Evolutionary conservation across 2,113 vertebrate genomes (phyloP), one percentile per base, ranked within the genome.

Genomic region (Scopus umbretta): DNA sequence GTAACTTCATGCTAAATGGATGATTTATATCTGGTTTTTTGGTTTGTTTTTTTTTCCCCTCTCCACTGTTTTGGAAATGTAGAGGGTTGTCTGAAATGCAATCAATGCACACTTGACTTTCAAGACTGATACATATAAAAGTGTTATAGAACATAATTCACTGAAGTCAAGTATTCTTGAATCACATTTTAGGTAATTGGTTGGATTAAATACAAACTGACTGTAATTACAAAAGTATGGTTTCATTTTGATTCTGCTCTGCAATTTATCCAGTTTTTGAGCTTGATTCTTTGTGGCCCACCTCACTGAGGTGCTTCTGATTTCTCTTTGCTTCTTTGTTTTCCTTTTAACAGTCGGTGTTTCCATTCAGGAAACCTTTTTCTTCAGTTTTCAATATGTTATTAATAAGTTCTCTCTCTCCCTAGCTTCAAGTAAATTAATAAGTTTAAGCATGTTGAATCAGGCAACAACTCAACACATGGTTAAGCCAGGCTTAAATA

Each of bases 51-150:
- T 75, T 78, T 80, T 61, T 8, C 5, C 18, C 52, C 43, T 84
- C 80, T 56, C 65, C 43, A 59, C 27, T 34, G 4, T 91, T 93
- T 83, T 70, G 87, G 94, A 96, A 85, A 88, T 84, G 53, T 80
- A 79, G 80, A 75, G 40, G 62, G 49, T 88, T 96, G 89, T 96
- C 80, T 86, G 94, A 94, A 97, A 96, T 85, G 84, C 42, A 97
- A 96, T 97, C 90, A 93, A 30, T n/a, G 78, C 45, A 90, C 47
- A 96, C 97, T 98, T 98, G 96, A 98, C 97, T 97, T 98, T 98
- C 97, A 36, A 92, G 92, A 95, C 95, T 59, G 43, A 80, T 87
- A 20, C n/a, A 21, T 88, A 68, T 88, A 55, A 74, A 97, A 97
- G 90, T 96, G 85, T 94, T 96, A 63, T n/a, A 90, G 92, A 86